Evolutionary conservation across 92 coral and sea anemone genomes (phyloP).

Genomic region (Porites evermanni): DNA sequence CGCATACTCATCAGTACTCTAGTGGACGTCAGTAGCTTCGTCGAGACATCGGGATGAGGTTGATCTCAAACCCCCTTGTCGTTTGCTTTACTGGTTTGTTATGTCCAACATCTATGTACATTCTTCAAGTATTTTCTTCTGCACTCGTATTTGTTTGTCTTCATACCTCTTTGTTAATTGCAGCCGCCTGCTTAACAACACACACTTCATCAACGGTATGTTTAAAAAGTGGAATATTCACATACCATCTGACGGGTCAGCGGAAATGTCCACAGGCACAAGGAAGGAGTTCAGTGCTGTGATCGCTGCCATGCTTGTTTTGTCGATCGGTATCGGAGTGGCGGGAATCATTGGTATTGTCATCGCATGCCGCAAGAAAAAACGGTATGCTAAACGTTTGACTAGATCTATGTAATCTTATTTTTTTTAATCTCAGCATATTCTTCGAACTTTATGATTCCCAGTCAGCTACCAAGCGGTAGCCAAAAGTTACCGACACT

Average conservation of each 20-base stretch:
- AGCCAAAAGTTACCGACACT: too few species aligned
- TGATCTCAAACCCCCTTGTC: too few species aligned
- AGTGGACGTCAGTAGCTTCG: too few species aligned
- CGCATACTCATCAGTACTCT: too few species aligned
- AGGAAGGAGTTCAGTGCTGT: slow-evolving; percentile 63
- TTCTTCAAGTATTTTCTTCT: too few species aligned
- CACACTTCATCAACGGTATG: slow-evolving; percentile 10
- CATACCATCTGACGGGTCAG: slow-evolving; percentile 9
- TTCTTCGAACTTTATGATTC: too few species aligned
- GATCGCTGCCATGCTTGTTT: slow-evolving; percentile 70
- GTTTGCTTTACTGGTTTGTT: too few species aligned
- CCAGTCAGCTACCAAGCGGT: too few species aligned
- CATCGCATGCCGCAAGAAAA: slow-evolving; percentile 57
- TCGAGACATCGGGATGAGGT: too few species aligned
- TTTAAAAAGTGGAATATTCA: slow-evolving; percentile 61
- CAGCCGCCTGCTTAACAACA: slow-evolving; percentile 46
- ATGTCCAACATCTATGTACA: too few species aligned
- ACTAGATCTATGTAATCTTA: too few species aligned
- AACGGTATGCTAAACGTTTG: slow-evolving; percentile 50
- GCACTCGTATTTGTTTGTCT: neutral
- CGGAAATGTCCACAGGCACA: neutral
- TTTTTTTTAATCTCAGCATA: too few species aligned
- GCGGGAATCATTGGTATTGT: slow-evolving; percentile 70
- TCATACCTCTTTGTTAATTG: neutral
- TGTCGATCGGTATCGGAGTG: slow-evolving; percentile 72